Conservation (phyloP, 2,888 invertebrate genomes). For the Thymelicus acteon region DNA sequence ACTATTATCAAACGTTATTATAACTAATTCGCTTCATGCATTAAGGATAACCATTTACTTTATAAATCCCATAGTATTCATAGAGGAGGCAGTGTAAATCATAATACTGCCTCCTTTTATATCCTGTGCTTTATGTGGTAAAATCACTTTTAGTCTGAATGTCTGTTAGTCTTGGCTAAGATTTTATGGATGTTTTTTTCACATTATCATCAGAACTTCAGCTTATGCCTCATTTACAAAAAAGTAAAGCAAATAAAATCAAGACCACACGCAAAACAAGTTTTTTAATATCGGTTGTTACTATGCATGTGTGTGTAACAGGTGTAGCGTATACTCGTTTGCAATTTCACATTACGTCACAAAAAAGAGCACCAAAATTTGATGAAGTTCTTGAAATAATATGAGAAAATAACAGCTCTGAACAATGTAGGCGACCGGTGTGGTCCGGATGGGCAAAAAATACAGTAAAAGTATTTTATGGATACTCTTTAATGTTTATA, state of each 20-base stretch:
- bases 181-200: not conserved
- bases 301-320: conserved; percentile 11
- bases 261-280: conserved; percentile 10
- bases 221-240: not conserved
- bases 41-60: too few relatives aligned
- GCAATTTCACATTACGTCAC: conserved; percentile 27
- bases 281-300: conserved; percentile 5
- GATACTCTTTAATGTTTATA: not conserved
- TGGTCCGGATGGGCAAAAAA: conserved; percentile 27
- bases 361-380: conserved; percentile 22
- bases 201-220: not conserved
- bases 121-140: too few relatives aligned
- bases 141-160: too few relatives aligned
- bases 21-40: too few relatives aligned
- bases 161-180: too few relatives aligned
- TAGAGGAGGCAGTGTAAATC: too few relatives aligned
- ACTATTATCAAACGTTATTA: too few relatives aligned
- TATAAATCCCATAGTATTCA: too few relatives aligned
- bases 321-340: conserved; percentile 14
- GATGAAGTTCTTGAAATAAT: conserved; percentile 4
- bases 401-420: conserved; percentile 22
- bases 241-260: conserved; percentile 1
- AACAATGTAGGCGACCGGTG: conserved; percentile 20
- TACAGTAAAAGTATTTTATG: conserved; percentile 14
- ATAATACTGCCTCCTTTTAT: too few relatives aligned